Evolutionary conservation across 2,888 invertebrate genomes (phyloP).

Genomic region (Enoplolaimus lenunculus): DNA sequence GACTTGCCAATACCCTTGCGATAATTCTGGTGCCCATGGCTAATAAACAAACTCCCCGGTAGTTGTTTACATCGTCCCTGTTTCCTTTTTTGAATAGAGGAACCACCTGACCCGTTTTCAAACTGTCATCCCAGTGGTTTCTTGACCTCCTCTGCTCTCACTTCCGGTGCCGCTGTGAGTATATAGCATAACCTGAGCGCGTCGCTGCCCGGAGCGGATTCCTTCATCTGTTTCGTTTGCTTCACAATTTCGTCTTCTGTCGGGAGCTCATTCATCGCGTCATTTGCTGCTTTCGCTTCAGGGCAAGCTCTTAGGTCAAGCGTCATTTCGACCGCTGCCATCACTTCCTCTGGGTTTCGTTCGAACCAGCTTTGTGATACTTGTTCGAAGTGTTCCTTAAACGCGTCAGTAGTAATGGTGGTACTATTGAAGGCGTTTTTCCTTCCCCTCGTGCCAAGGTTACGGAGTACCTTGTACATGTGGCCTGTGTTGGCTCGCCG

Average conservation of each 20-base stretch:
- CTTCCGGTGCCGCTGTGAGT: not conserved
- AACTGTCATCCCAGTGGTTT: not conserved
- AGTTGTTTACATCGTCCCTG: not conserved
- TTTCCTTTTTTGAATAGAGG: not conserved
- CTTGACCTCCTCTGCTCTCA: not conserved
- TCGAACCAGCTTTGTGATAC: not conserved
- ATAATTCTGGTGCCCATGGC: not conserved
- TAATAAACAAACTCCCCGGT: constrained; percentile 1
- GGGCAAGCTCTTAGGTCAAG: not conserved
- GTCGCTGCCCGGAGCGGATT: not conserved
- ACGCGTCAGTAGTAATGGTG: not conserved
- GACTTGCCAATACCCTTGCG: not conserved
- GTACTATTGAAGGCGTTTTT: not conserved
- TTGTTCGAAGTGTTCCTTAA: not conserved
- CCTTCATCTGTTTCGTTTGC: not conserved
- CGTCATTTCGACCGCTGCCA: not conserved
- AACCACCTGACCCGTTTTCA: not conserved
- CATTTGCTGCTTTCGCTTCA: not conserved
- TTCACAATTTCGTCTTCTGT: not conserved
- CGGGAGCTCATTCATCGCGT: not conserved
- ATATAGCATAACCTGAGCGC: not conserved
- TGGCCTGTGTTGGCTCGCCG: not conserved
- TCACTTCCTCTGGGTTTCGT: not conserved
- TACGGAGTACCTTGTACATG: constrained; percentile 3
- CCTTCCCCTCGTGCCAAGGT: not conserved